These are phyloP conservation scores for Crypturellus undulatus DNA, from an alignment of 2,113 vertebrate genomes.

Conservation along the genomic window DNA sequence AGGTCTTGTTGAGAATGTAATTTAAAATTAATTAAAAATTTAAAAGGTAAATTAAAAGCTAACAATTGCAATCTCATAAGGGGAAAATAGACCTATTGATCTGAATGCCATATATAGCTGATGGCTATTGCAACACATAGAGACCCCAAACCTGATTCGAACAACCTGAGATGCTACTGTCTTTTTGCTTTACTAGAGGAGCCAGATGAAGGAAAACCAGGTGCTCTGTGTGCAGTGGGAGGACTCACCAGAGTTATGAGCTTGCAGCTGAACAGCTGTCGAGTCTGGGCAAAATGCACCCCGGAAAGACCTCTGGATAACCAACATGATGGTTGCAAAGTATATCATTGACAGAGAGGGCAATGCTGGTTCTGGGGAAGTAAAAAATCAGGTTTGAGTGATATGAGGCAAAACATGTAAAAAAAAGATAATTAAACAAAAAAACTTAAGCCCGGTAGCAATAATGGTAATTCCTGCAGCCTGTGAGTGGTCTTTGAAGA, in stretches of 20 bases:
- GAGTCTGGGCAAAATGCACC: background rate
- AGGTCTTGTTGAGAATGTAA: constrained; percentile 63
- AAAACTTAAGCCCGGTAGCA: background rate
- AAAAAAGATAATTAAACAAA: background rate
- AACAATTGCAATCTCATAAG: constrained; percentile 56
- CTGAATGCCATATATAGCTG: background rate
- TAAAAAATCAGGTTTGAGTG: background rate
- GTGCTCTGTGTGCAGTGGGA: background rate
- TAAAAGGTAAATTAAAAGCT: constrained; percentile 69
- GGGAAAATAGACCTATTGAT: constrained; percentile 58
- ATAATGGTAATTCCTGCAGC: background rate
- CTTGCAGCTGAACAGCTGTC: background rate
- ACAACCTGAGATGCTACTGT: background rate
- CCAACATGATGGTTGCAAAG: background rate
- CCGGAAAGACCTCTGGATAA: background rate
- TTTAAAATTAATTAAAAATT: constrained; percentile 77
- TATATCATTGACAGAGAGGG: no score
- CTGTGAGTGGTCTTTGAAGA: background rate
- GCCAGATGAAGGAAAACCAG: background rate
- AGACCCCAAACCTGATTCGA: background rate
- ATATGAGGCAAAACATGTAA: background rate
- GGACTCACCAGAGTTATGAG: background rate
- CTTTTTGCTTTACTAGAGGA: background rate
- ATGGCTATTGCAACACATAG: background rate
- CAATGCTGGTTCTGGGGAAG: background rate